Evolutionary conservation across 2,113 vertebrate species (phyloP).

Genomic region (Hippotragus niger): DNA sequence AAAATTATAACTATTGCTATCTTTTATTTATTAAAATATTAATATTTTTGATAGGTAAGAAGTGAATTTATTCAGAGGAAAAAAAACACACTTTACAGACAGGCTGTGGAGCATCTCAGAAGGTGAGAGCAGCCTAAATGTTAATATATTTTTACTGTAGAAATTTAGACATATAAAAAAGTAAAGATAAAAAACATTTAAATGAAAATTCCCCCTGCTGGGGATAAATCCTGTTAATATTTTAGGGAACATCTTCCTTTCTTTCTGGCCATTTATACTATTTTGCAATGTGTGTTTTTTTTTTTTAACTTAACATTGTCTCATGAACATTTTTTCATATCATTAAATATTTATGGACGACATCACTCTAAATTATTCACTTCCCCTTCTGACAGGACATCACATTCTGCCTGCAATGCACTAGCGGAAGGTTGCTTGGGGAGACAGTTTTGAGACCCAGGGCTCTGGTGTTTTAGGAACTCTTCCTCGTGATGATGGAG

Average conservation of each 20-base stretch:
- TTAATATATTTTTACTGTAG: neutral
- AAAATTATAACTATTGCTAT: neutral
- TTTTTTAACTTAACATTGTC: conserved; percentile 35
- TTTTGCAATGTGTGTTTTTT: neutral
- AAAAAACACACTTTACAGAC: neutral
- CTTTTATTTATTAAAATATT: neutral
- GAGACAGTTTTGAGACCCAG: neutral
- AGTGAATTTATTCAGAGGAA: neutral
- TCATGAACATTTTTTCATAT: conserved; percentile 61
- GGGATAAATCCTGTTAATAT: neutral
- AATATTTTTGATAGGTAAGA: neutral
- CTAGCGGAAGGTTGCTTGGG: neutral
- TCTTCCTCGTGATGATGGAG: accelerated
- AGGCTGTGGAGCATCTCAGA: neutral
- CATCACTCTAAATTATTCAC: conserved; percentile 68
- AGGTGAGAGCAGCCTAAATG: neutral
- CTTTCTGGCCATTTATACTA: neutral
- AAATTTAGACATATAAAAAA: neutral
- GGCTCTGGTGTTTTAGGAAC: accelerated
- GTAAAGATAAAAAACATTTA: neutral
- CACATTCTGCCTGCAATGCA: neutral
- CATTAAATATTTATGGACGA: conserved; percentile 57
- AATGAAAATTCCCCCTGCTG: neutral
- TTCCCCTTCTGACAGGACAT: conserved; percentile 48
- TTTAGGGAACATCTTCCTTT: neutral